Conservation (phyloP, 2,113 vertebrate species). For the Scatophagus argus region DNA sequence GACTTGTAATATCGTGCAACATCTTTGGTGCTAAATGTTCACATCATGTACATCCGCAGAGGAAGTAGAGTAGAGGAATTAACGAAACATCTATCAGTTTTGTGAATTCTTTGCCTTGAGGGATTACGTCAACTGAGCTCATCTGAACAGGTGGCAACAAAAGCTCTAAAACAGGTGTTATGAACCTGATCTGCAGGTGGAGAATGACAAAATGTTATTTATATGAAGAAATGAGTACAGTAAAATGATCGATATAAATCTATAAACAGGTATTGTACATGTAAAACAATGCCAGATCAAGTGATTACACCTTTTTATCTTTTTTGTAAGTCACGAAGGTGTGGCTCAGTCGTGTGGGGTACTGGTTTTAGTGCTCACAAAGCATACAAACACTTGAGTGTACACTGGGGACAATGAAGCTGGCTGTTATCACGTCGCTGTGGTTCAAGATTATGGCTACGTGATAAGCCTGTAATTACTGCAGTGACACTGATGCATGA, state of each 20-base stretch:
- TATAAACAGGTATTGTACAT: background rate
- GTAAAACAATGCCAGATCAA: slow-evolving; percentile 28
- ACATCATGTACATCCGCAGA: background rate
- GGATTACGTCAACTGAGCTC: background rate
- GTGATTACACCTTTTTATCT: slow-evolving; percentile 32
- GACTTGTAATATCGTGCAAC: slow-evolving; percentile 1
- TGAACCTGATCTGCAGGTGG: background rate
- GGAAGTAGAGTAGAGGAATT: background rate
- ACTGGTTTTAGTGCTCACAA: slow-evolving; percentile 24
- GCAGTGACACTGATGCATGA: slow-evolving; percentile 77
- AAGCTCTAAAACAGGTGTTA: background rate
- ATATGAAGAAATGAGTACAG: background rate
- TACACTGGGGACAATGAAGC: slow-evolving; percentile 66
- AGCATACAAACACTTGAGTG: slow-evolving; percentile 52
- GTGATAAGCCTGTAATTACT: slow-evolving; percentile 80
- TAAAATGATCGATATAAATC: background rate
- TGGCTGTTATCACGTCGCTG: slow-evolving; percentile 71
- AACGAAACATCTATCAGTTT: slow-evolving; percentile 11
- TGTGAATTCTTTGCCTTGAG: background rate
- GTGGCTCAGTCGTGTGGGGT: slow-evolving; percentile 27
- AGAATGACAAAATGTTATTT: background rate
- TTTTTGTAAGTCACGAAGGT: slow-evolving; percentile 19
- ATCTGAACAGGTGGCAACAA: background rate
- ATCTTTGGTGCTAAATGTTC: slow-evolving; percentile 1
- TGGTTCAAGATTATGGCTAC: slow-evolving; percentile 74